Percentiles rank a stretch among this genome's conserved stretches.
These are phyloP conservation scores for Alloplasta piceator DNA, from an alignment of 2,888 invertebrate genomes.

Conservation along the genomic window DNA sequence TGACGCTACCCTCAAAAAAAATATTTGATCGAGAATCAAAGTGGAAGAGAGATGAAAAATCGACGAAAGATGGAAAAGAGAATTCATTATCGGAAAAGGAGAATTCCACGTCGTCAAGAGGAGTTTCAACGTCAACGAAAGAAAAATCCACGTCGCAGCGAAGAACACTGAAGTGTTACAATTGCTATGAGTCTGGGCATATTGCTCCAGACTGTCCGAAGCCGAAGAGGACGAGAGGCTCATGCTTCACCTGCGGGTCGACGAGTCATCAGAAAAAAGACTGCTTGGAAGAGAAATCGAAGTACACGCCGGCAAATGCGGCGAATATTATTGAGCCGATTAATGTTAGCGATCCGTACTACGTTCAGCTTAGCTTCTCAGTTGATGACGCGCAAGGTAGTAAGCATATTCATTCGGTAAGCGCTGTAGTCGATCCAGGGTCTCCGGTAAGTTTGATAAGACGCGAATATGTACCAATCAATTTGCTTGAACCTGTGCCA, in stretches of 20 bases:
- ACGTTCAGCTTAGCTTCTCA: slow-evolving; percentile 47
- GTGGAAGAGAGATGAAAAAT: not conserved
- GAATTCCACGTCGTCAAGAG: not conserved
- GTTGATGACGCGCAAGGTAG: slow-evolving; percentile 25
- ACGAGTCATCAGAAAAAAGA: slow-evolving; percentile 39
- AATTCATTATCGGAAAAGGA: not conserved
- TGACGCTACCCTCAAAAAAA: slow-evolving; percentile 13
- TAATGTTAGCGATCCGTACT: slow-evolving; percentile 39
- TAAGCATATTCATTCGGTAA: slow-evolving; percentile 38
- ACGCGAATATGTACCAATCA: slow-evolving; percentile 45
- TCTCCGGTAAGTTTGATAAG: slow-evolving; percentile 56
- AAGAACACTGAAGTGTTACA: slow-evolving; percentile 9
- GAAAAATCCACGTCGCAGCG: slow-evolving; percentile 1
- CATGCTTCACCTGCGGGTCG: slow-evolving; percentile 34
- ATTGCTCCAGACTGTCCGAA: slow-evolving; percentile 28
- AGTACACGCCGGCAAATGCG: slow-evolving; percentile 30
- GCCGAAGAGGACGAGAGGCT: slow-evolving; percentile 31
- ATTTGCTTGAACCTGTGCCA: slow-evolving; percentile 41
- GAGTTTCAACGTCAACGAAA: not conserved
- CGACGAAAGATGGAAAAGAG: not conserved
- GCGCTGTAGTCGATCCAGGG: slow-evolving; percentile 54
- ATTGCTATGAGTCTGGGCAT: slow-evolving; percentile 23
- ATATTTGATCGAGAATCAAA: slow-evolving; percentile 14
- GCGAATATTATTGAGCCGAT: slow-evolving; percentile 46
- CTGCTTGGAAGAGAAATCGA: slow-evolving; percentile 35